Evolutionary conservation across 2,888 invertebrate genomes (phyloP), one percentile per base, ranked within the genome.

Genomic region (Baccha elongata): DNA sequence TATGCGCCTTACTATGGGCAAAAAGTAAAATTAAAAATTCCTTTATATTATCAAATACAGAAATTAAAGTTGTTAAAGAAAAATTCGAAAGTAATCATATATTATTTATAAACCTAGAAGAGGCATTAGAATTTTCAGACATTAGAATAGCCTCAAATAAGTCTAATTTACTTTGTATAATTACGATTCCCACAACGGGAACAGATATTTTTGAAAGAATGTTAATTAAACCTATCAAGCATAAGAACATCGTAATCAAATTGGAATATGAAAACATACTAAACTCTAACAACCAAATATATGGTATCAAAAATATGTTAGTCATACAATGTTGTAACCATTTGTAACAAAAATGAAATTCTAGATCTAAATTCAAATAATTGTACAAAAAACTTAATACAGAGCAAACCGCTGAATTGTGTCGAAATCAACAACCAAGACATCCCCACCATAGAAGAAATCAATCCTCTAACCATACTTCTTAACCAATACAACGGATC

Each of bases 401-500:
- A 58, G 17, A 10, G 42, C 23, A n/a, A 37, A 42, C 58, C 37
- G 40, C 40, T 40, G 23, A 42, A 21, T 58, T 40, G 40, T 58
- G 58, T 40, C 40, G 42, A 42, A 3, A 42, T 58, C 40, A 58
- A 58, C 40, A 40, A 37, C n/a, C 40, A 58, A 21, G 11, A 19
- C 11, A 53, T 19, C 5, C 23, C 23, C 23, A 23, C 23, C 23
- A 23, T 23, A 23, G 23, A 23, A 23, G 23, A 23, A 46, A 35
- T 48, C 48, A 64, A 8, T 11, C 35, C 46, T 7, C 48, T 32
- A 48, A 64, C 64, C 11, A 6, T 64, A 13, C 21, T 64, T 10
- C 23, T 64, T n/a, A 64, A 64, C 15, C 40, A 55, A 37, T 55
- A 37, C 55, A 48, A 35, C 13, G 48, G 21, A 19, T 19, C 62